Percentiles rank a stretch among this genome's conserved stretches.
Conservation (phyloP, 2,888 invertebrate genomes). For the Lasioglossum zephyrum region DNA sequence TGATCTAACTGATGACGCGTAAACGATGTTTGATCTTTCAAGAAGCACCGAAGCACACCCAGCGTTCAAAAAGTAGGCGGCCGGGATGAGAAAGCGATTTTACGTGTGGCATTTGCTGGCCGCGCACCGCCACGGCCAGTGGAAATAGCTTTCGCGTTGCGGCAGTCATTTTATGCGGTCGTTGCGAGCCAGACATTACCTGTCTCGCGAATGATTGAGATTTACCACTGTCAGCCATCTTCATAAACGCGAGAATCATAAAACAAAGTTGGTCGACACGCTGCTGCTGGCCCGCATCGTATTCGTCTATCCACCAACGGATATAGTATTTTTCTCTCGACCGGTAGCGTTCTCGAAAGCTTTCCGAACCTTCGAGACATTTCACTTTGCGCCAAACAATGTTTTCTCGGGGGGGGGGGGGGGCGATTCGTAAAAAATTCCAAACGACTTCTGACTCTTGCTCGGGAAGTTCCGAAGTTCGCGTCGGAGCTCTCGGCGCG, state of each 20-base stretch:
- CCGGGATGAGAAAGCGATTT: neutral
- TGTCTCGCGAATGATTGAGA: slow-evolving; percentile 34
- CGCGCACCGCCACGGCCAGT: neutral
- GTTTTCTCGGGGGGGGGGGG: neutral
- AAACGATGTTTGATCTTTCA: neutral
- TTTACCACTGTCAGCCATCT: slow-evolving; percentile 42
- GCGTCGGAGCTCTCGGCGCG: neutral
- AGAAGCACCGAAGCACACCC: neutral
- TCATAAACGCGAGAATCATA: slow-evolving; percentile 31
- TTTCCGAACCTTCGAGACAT: neutral
- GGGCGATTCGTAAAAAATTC: neutral
- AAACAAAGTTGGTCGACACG: neutral
- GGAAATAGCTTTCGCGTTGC: slow-evolving; percentile 25
- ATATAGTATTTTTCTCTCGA: neutral
- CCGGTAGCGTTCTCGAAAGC: neutral
- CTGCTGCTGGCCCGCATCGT: neutral
- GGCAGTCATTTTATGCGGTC: slow-evolving; percentile 13
- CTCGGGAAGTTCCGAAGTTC: neutral
- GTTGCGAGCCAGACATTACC: slow-evolving; percentile 29
- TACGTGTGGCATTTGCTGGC: neutral
- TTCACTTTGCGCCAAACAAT: neutral
- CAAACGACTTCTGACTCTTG: neutral
- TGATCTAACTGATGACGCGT: neutral
- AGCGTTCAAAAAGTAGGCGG: neutral
- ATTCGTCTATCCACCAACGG: neutral